Base-by-base conservation (phyloP, 2,888 invertebrate species). In the Hololepta plana region DNA sequence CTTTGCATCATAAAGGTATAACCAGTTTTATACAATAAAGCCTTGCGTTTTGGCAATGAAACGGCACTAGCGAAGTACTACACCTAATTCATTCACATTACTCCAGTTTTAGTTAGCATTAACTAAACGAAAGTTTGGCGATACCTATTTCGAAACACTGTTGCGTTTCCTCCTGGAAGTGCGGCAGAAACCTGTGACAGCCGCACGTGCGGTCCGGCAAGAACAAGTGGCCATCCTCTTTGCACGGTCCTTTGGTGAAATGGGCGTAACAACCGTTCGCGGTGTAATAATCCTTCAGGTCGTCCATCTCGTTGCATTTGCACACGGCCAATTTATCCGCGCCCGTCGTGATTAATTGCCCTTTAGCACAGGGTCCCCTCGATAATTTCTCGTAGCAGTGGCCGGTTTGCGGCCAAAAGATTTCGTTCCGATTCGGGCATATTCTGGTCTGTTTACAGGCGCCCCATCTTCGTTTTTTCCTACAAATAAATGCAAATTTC, bases 201-300 rank as follows among this genome's bases (percentile, higher is more conserved):
- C 76, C 80, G 41, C 85, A 85, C 12, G 54, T 61, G 9, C 64
- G 63, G 7, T 72, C 72, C 0, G 82, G 82, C 26, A 84, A 53
- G 52, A 81, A 84, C 28, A 85, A 54, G 46, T 75, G 69, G 0
- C 85, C 85, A 4, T 60, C 61, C 36, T 71, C 69, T 29, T 67
- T 66, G 44, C 85, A 85, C 0, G 84, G 84, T 1, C 85, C 85
- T 35, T 64, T 62, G 1, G 80, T 75, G 49, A 72, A 82, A 45
- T 80, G 79, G 36, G 79, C 72, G 46, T 79, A 75, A 45, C 85
- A 85, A 2, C 73, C 67, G n/a, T 69, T 62, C 4, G 50, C 60
- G 2, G 52, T 51, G 13, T 40, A 38, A 23, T 44, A 48, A 61
- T 48, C 26, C 62, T 62, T 9, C 65, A 67, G 10, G 30, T 49